Base-by-base conservation (phyloP, 53 echinoderm and acorn worm species). In the Antedon mediterranea region DNA sequence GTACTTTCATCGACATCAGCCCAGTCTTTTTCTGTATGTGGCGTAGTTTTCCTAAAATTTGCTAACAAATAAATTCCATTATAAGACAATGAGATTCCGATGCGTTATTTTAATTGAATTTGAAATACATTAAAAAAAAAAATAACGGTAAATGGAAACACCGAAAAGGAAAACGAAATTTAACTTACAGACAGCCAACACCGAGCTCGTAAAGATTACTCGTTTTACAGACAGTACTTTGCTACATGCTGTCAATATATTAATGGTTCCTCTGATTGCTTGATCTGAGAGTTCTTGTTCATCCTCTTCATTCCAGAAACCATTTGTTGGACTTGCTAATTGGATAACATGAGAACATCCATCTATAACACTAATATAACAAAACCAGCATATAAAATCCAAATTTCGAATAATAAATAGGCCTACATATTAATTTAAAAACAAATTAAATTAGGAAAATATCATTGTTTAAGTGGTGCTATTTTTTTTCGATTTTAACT, bases 141-240 rank as follows among this genome's bases (percentile, higher is more conserved):
- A n/a, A n/a, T n/a, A n/a, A n/a, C n/a, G 37, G 37, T 37, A 11
- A 11, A 37, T 11, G 37, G 37, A 37, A 37, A 11, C 37, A 37
- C 37, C 4, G 11, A 6, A 11, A 37, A 6, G 4, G 11, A 37
- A 37, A 11, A 37, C 4, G 37, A 11, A 6, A 37, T 6, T 37
- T 11, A 57, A 57, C 57, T 90, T 88, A 31, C 79, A 73, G 31
- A 90, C 83, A 9, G 93, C 90, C 13, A 83, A 81, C 9, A 85
- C 79, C 28, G 93, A 90, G 44, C 93, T 90, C 29, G 93, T 93
- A 71, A 88, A 31, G n/a, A 93, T 86, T 9, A 93, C 93, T 71
- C 93, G 73, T 32, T 93, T 93, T 31, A 93, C 90, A 37, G 81
- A 79, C 23, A 85, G 32, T 26, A 76, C 72, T 32, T 34, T 75